phyloP scores from a whole-genome alignment of 2,113 vertebrate species.

The Podarcis raffonei region DNA sequence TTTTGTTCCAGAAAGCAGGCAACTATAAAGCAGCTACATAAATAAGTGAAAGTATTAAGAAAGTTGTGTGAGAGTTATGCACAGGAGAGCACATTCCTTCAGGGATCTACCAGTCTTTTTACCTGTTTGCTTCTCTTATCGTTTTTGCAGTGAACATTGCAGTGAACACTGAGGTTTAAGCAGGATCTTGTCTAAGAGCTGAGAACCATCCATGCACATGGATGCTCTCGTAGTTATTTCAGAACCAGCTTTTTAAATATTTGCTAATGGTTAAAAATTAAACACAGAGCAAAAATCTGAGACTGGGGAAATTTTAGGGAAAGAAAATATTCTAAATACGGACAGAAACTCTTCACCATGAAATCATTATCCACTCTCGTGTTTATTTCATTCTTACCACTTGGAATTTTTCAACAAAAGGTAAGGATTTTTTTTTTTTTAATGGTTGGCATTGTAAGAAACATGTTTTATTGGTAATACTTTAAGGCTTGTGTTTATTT shows the following conservation, averaged over 20 bases:
- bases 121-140: constrained; percentile 21
- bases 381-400: constrained; percentile 50
- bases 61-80: background rate
- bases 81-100: no score
- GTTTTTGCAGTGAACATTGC: constrained; percentile 36
- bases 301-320: constrained; percentile 12
- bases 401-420: constrained; percentile 52
- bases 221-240: constrained; percentile 32
- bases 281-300: constrained; percentile 48
- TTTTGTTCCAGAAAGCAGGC: background rate
- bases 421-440: constrained; percentile 68
- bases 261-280: constrained; percentile 81
- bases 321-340: constrained; percentile 2
- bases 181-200: constrained; percentile 31
- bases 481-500: background rate
- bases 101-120: background rate
- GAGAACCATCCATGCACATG: constrained; percentile 48
- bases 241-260: constrained; percentile 63
- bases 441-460: background rate
- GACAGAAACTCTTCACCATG: constrained; percentile 66
- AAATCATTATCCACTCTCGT: constrained; percentile 28
- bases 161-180: constrained; percentile 12
- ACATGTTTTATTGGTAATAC: background rate
- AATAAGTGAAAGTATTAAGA: background rate
- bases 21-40: rapidly evolving